Base-by-base conservation (phyloP, 30 jellyfish, hydroid and myxozoan species). In the Mastigias papua region DNA sequence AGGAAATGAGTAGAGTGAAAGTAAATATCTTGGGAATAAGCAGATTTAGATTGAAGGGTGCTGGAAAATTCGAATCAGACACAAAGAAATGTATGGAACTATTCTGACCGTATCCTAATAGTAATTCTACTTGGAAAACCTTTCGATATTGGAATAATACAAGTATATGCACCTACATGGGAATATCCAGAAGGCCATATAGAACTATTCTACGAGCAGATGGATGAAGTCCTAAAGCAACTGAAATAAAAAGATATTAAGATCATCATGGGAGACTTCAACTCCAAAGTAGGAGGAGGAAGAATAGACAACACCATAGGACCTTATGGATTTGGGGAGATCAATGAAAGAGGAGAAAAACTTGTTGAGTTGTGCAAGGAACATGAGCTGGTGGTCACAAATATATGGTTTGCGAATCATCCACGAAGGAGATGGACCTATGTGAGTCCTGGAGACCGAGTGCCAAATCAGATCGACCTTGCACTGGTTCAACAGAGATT, bases 11-110 rank as follows among this genome's bases (percentile, higher is more conserved):
- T 11, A 31, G 84, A 73, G 32, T 73, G 77, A 34, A 33, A 33
- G 67, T 34, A 27, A 31, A 34, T 73, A 27, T 73, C 33, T 19
- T 42, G 60, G 78, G 84, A 33, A 33, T 73, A 33, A 31, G 64
- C 33, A 23, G 19, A 73, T 79, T 73, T 26, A 73, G 16, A 73
- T 73, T 9, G 60, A 73, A 73, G 15, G 25, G 60, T 31, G 84
- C 84, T 73, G 84, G 84, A 73, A 64, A 73, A 73, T 31, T 31
- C 35, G 67, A 73, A 73, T 73, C 84, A 73, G 67, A 23, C 76
- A 63, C 76, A 63, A 15, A 68, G 29, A 73, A 42, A 22, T 33
- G 23, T 73, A 31, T 73, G 73, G 84, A 42, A 33, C 64, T 13
- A 5, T 50, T 33, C 68, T 42, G 84, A 73, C 13, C 25, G 84